These are phyloP conservation scores for Drosophila kepulauana DNA, from an alignment of 1,140 invertebrate genomes.

Conservation along the genomic window DNA sequence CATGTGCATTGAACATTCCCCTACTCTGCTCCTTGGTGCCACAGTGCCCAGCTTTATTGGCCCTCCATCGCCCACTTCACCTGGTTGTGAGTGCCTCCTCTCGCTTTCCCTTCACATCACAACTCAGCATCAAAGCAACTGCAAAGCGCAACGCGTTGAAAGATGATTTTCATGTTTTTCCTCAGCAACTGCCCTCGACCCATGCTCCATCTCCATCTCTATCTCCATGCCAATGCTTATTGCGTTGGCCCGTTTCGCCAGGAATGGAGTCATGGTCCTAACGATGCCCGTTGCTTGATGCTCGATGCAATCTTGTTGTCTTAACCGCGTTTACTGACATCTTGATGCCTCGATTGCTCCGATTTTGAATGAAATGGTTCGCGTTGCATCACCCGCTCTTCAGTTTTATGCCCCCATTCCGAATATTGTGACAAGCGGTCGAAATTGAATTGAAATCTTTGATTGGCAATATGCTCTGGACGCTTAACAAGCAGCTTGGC, in stretches of 20 bases:
- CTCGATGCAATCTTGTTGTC: conserved; percentile 76
- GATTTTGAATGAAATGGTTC: conserved; percentile 75
- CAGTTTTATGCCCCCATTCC: conserved; percentile 66
- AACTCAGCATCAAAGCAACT: conserved; percentile 47
- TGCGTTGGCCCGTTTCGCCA: conserved; percentile 10
- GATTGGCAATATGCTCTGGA: conserved; percentile 68
- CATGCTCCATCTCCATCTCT: neutral
- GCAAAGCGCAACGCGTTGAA: conserved; percentile 71
- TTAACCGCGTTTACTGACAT: conserved; percentile 78
- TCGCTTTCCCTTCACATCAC: neutral
- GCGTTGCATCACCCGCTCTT: conserved; percentile 64
- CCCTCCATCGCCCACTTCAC: conserved; percentile 39
- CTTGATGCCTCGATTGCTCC: conserved; percentile 77
- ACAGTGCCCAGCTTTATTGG: conserved; percentile 12
- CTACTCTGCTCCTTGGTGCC: neutral
- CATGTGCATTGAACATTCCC: conserved; percentile 4
- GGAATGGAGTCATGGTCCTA: conserved; percentile 59
- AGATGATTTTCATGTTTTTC: conserved; percentile 84
- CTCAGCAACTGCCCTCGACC: conserved; percentile 29
- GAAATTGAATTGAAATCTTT: conserved; percentile 77
- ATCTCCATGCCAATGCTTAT: conserved; percentile 10
- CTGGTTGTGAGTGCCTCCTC: conserved; percentile 46
- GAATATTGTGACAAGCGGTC: conserved; percentile 62
- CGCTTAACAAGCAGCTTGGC: conserved; percentile 22
- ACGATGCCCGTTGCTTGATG: conserved; percentile 60